Evolutionary conservation across 2,797 vertebrate species (phyloP), one percentile per base, ranked within the genome.

Genomic region (Dermochelys coriacea): DNA sequence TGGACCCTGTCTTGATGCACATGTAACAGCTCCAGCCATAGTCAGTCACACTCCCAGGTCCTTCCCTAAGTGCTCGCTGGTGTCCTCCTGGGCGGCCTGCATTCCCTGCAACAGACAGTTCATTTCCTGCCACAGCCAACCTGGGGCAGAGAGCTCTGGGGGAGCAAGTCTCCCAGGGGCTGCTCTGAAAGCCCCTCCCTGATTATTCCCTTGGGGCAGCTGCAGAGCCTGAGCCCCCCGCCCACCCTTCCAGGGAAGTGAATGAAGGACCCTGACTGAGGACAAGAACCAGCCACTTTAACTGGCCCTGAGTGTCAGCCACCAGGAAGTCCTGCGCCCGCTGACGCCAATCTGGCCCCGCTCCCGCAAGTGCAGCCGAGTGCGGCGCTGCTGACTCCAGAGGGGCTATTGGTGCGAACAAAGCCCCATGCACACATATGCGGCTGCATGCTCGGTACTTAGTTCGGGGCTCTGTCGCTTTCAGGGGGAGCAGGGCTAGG

Each of bases 271-370:
- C 21, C 64, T 71, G n/a, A 37, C 18, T 8, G 16, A 34, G 8
- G 19, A 21, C 16, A 68, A 68, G 61, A 64, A 64, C 61, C 34
- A 19, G 64, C 34, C n/a, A 21, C n/a, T 64, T n/a, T 37, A n/a
- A 64, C 8, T 23, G 19, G 64, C 64, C 19, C 2, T 5, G 18
- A 68, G 10, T n/a, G 5, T 23, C 64, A 21, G 34, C 34, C 61
- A 64, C 34, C 31, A 31, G 34, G 61, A n/a, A n/a, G 16, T 10
- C 34, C 34, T 23, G n/a, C 9, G 9, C 34, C 64, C 9, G 9
- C 18, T 10, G n/a, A 37, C 1, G 10, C n/a, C n/a, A 71, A 12
- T 2, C 18, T 37, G 2, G 64, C 64, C 37, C 64, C 3, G 1
- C 64, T 23, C 64, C 64, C 41, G 64, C n/a, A 71, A 71, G n/a